Base-by-base conservation (phyloP, 2,888 invertebrate species). In the Pristionchus exspectatus region DNA sequence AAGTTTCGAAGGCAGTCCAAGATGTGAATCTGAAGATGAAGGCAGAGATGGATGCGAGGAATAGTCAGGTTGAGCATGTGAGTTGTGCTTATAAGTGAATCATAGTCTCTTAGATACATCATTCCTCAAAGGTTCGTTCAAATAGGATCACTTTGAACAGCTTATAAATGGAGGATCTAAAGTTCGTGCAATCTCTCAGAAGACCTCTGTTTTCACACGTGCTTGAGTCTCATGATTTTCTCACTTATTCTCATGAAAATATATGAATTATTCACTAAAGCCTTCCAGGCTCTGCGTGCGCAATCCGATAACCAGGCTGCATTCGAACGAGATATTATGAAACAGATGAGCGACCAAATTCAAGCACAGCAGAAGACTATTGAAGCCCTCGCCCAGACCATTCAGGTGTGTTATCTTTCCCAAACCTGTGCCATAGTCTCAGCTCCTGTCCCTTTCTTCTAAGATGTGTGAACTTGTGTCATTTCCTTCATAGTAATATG, bases 21-120 rank as follows among this genome's bases (percentile, higher is more conserved):
- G 84, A 89, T 27, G 90, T 95, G 24, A 93, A 93, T 16, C 91
- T 92, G 50, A 92, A 91, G 83, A 88, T 94, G 27, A 92, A 93
- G 18, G 94, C 94, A 54, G 95, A 95, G 27, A 90, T 93, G 83
- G 88, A 90, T 18, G 90, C 90, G 2, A 90, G 91, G 69, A 91
- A 91, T 69, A 30, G 88, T 1, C 90, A 90, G 21, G 54, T 93
- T 18, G 93, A 93, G 88, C 90, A 90, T 77, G 92, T 92, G 16
- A n/a, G 89, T 90, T 50, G 44, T 50, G 44, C 87, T n/a, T 50
- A 24, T 81, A 50, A 50, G 9, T 50, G 4, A 50, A 50, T 3
- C 38, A 38, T 38, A 5, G 5, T 38, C 38, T 5, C 66, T n/a
- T 2, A n/a, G 66, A 2, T 66, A 10, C 66, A 27, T n/a, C 24